Percentiles rank a stretch among this genome's conserved stretches.
These are phyloP conservation scores for Poeciliopsis infans DNA, from an alignment of 2,797 vertebrate species.

Conservation along the genomic window DNA sequence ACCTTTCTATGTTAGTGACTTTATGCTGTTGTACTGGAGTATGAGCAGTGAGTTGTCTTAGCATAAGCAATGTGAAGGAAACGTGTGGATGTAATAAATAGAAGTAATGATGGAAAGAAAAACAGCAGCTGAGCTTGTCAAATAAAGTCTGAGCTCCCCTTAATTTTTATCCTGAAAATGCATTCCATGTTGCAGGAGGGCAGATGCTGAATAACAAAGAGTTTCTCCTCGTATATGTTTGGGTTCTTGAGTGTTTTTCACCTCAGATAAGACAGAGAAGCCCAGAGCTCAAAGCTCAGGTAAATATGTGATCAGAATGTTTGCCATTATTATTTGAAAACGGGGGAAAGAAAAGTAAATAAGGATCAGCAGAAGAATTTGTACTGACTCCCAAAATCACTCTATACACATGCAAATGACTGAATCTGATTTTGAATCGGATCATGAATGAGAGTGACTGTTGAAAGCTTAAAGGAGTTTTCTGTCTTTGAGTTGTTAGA, in stretches of 20 bases:
- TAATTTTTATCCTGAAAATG: constrained; percentile 16
- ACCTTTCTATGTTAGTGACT: background rate
- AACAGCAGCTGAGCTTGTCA: background rate
- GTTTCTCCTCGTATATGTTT: constrained; percentile 36
- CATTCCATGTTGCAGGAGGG: constrained; percentile 17
- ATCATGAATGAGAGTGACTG: background rate
- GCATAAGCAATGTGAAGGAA: too few relatives aligned
- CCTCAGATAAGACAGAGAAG: constrained; percentile 6
- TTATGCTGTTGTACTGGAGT: background rate
- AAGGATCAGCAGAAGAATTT: background rate
- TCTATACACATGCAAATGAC: background rate
- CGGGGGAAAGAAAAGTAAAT: background rate
- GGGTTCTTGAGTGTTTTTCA: constrained; percentile 3
- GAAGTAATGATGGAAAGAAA: background rate
- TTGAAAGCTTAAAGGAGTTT: background rate
- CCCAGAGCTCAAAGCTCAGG: constrained; percentile 7
- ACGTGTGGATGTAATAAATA: background rate
- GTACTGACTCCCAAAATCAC: background rate
- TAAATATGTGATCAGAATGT: constrained; percentile 22
- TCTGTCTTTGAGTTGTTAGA: background rate
- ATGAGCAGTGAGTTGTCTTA: background rate
- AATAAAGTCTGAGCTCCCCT: constrained; percentile 2
- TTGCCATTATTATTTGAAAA: constrained; percentile 3
- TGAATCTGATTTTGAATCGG: background rate
- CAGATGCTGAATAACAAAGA: constrained; percentile 21